Base-by-base conservation (phyloP, 2,888 invertebrate genomes). In the Phengaris arion region DNA sequence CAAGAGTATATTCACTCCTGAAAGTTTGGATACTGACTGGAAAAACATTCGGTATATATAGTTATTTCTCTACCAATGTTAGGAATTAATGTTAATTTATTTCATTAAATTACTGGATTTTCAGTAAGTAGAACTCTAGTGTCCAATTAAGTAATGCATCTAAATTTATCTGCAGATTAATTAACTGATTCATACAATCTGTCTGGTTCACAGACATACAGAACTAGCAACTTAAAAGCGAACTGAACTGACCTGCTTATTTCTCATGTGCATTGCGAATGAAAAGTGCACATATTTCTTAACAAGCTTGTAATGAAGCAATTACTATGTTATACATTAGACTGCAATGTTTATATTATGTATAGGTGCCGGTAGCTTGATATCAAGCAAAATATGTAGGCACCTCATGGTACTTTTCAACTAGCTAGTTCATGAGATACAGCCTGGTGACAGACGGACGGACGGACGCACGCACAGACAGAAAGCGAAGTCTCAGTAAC, bases 201-300 rank as follows among this genome's bases (percentile, higher is more conserved):
- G 64, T 64, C 64, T 64, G 64, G 64, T 64, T 64, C 64, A 45
- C 35, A 45, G 35, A 64, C 64, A 52, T 52, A 52, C 52, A 52
- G 52, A 64, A 6, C 64, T 45, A 45, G 64, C 10, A 59, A 59
- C 59, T 59, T 22, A 4, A 52, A 52, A 52, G 59, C 64, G 35
- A 12, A 1, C 52, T 12, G 52, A 52, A 35, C 35, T 64, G 64
- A 64, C 64, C 64, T 9, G 15, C 22, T 64, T 64, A 64, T 64
- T 64, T 64, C 64, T 35, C 64, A 64, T 64, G 64, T 64, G 64
- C 64, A 64, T 64, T 64, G 64, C 64, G 52, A 64, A 64, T 64
- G 35, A 64, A 64, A 64, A 64, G 59, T 64, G 1, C 48, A 48
- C 48, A 64, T 35, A 64, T 64, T 64, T 64, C 64, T 64, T 64